Base-by-base conservation (phyloP, 2,888 invertebrate genomes). In the Malthinus flaveolus region DNA sequence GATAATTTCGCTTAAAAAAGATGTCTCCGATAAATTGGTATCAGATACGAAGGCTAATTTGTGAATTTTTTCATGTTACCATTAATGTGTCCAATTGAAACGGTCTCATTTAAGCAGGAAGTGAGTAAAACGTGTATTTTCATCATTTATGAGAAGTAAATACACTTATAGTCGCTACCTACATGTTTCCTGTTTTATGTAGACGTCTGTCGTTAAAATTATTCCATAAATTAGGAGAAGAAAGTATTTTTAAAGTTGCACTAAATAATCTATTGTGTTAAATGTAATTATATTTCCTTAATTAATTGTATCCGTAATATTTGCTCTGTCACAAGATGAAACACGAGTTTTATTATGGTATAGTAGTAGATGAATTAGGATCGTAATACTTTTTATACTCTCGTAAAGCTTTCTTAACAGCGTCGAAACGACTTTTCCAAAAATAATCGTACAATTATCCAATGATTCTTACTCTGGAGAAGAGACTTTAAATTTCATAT, bases 171-270 rank as follows among this genome's bases (percentile, higher is more conserved):
- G 42, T 46, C 49, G 31, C 49, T 54, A 50, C 59, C 59, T 59
- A 65, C 65, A 64, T 63, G 63, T 59, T 64, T 61, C 55, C 51
- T 59, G 58, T 49, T 52, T 34, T 53, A 49, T 52, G 48, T 44
- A 53, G 58, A 45, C 58, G 49, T 49, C 45, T 50, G 56, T 37
- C 39, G 39, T 59, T 35, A 11, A 48, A 33, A 45, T 48, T 49
- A 53, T 53, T 53, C 53, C 58, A 49, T 49, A 59, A 59, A 54
- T 59, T 53, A 49, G 53, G 49, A 53, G 49, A 49, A 33, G 35
- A 33, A 51, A 51, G 15, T 15, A 13, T 15, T 13, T 7, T 37
- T 37, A 37, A 37, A 8, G 11, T 11, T 12, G 13, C 11, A 11
- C 12, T 13, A 37, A 37, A 12, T 37, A 37, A 12, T 37, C 11